These are phyloP conservation scores for Trichoplusia ni DNA, from an alignment of 1,140 invertebrate genomes.

Conservation along the genomic window DNA sequence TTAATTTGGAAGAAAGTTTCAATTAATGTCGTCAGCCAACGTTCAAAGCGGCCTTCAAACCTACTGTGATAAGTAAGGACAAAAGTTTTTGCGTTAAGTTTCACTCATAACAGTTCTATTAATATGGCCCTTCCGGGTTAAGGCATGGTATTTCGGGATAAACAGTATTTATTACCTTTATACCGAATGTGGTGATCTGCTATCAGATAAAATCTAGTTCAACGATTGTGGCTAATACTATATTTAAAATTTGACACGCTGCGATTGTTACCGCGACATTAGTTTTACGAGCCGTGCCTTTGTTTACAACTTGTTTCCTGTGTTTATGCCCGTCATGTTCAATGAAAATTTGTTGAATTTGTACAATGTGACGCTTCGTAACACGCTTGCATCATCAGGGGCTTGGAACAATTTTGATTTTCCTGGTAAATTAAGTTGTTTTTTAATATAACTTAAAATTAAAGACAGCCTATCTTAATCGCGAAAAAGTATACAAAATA, in stretches of 20 bases:
- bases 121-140: conserved; percentile 64
- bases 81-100: conserved; percentile 57
- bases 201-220: conserved; percentile 37
- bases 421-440: not conserved
- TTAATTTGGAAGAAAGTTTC: conserved; percentile 74
- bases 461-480: too few relatives aligned
- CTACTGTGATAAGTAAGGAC: conserved; percentile 61
- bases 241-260: conserved; percentile 38
- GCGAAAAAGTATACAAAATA: too few relatives aligned
- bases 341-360: conserved; percentile 42
- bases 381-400: not conserved
- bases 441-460: not conserved
- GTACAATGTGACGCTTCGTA: conserved; percentile 20
- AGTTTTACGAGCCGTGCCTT: conserved; percentile 57
- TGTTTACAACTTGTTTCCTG: conserved; percentile 75
- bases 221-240: conserved; percentile 15
- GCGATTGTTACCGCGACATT: conserved; percentile 38
- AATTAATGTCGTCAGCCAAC: conserved; percentile 60
- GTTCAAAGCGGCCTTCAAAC: conserved; percentile 43
- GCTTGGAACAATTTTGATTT: not conserved
- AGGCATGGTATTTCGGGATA: conserved; percentile 53
- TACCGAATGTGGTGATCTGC: conserved; percentile 29
- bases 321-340: conserved; percentile 59
- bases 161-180: conserved; percentile 57
- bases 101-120: conserved; percentile 68